These are phyloP conservation scores for Artibeus jamaicensis DNA, from an alignment of 2,797 vertebrate genomes.

Conservation along the genomic window DNA sequence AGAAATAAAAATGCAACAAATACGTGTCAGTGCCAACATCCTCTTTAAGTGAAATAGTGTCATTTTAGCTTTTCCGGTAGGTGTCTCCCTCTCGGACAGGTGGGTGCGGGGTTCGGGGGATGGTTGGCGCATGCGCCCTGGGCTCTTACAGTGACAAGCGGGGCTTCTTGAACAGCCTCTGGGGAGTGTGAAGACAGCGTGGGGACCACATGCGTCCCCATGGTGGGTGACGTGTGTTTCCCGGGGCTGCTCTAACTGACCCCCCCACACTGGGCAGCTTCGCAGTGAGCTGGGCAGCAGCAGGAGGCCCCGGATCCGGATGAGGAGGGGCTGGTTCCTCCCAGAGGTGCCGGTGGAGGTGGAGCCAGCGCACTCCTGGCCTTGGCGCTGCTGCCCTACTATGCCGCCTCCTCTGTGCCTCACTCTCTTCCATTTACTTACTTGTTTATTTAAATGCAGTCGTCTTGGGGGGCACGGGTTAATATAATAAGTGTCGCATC, in stretches of 20 bases:
- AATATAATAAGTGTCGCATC: too few species aligned
- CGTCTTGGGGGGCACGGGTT: neutral
- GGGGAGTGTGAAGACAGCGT: too few species aligned
- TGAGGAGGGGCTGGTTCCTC: neutral
- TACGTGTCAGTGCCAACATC: rapidly evolving
- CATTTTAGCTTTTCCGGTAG: neutral
- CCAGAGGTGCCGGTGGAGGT: neutral
- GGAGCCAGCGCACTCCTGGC: neutral
- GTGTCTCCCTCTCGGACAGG: neutral
- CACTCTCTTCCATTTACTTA: neutral
- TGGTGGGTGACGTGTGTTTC: rapidly evolving
- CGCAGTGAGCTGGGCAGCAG: neutral
- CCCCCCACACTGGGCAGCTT: neutral
- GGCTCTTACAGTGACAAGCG: neutral
- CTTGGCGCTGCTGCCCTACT: neutral
- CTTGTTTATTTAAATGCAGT: neutral
- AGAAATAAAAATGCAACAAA: neutral
- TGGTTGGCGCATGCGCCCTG: rapidly evolving
- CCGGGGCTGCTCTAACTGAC: neutral
- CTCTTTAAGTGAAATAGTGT: neutral
- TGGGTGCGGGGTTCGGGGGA: neutral
- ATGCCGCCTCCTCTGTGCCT: neutral
- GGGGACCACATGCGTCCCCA: too few species aligned
- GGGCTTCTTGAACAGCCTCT: neutral
- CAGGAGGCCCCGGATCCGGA: neutral